These are phyloP conservation scores for Chaitophorus viminalis DNA, from an alignment of 2,888 invertebrate species.

Conservation along the genomic window DNA sequence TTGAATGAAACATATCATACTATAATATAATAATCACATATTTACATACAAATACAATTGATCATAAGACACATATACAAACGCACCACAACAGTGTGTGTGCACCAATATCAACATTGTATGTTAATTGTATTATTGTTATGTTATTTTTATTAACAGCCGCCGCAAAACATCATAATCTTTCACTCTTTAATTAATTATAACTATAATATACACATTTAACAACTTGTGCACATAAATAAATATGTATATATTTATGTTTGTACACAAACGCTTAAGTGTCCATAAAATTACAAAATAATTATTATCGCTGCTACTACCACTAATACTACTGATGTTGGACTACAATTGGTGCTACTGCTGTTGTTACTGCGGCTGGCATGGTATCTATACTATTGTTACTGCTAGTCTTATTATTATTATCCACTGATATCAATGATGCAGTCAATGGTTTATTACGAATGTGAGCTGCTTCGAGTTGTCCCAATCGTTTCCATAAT, in stretches of 20 bases:
- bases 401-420: constrained; percentile 45
- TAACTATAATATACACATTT: constrained; percentile 2
- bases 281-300: constrained; percentile 25
- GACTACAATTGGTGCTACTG: constrained; percentile 17
- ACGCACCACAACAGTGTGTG: neutral
- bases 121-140: constrained; percentile 5
- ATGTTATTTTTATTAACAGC: constrained; percentile 9
- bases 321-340: constrained; percentile 18
- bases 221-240: neutral
- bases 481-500: constrained; percentile 94
- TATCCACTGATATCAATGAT: constrained; percentile 33
- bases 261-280: neutral
- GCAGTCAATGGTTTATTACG: constrained; percentile 12
- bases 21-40: neutral
- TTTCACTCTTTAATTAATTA: constrained; percentile 27
- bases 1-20: neutral
- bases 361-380: neutral
- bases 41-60: constrained; percentile 9
- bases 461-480: constrained; percentile 74
- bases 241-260: constrained; percentile 10
- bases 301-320: constrained; percentile 1
- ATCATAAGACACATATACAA: constrained; percentile 24
- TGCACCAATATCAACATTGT: constrained; percentile 15
- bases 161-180: neutral
- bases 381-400: constrained; percentile 39